These are phyloP conservation scores for Syngnathoides biaculeatus DNA, from an alignment of 2,113 vertebrate species.

Conservation along the genomic window DNA sequence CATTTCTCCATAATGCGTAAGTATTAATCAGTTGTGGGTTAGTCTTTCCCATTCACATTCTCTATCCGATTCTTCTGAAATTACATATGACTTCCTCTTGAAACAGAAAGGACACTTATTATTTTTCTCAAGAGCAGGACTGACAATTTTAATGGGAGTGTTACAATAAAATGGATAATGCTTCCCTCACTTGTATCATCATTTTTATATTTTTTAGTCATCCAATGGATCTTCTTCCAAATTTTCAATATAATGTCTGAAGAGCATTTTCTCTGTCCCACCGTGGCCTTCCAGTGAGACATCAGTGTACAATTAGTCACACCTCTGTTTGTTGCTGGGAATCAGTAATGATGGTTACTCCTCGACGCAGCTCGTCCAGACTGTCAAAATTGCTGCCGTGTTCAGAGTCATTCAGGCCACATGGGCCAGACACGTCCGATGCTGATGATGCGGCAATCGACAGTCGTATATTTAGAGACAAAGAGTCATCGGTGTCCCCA, in stretches of 20 bases:
- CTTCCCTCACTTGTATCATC: not conserved
- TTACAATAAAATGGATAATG: not conserved
- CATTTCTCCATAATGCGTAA: conserved; percentile 1
- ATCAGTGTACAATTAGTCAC: conserved; percentile 52
- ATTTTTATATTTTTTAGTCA: conserved; percentile 10
- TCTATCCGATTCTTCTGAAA: conserved; percentile 24
- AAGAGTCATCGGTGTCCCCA: conserved; percentile 66
- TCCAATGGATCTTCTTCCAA: conserved; percentile 1
- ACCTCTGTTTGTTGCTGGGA: conserved; percentile 95
- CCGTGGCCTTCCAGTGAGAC: not conserved
- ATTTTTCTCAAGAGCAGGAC: conserved; percentile 5
- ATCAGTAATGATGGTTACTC: conserved; percentile 61
- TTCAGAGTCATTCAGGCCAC: conserved; percentile 80
- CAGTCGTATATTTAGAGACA: conserved; percentile 75
- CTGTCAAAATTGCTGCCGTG: conserved; percentile 85
- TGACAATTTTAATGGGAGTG: not conserved
- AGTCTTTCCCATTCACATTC: conserved; percentile 47
- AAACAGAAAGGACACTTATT: conserved; percentile 15
- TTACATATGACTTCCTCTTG: conserved; percentile 21
- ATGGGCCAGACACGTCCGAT: conserved; percentile 78
- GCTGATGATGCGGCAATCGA: conserved; percentile 80
- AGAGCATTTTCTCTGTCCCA: not conserved
- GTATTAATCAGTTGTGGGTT: conserved; percentile 12
- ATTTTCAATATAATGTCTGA: not conserved
- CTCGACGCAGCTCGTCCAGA: conserved; percentile 77